Base-by-base conservation (phyloP, 2,797 vertebrate species). In the Artibeus lituratus region DNA sequence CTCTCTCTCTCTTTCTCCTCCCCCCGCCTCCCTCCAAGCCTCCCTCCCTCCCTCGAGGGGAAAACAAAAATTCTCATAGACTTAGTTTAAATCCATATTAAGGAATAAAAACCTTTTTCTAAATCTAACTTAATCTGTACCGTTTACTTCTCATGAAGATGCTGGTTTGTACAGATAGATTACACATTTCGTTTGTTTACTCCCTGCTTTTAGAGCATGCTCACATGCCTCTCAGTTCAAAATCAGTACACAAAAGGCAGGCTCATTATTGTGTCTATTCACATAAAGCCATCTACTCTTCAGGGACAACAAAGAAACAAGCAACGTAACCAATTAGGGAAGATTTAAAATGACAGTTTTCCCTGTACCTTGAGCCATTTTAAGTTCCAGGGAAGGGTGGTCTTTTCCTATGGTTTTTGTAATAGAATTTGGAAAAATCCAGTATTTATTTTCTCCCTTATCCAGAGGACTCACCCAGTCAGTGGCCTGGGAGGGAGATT, bases 291-390 rank as follows among this genome's bases (percentile, higher is more conserved):
- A 49, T 90, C 19, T 76, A 32, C 26, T 82, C 19, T 85, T 77
- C 67, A 73, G 37, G n/a, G 87, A 91, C 88, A 95, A 72, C 37
- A 82, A 87, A 59, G 4, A 83, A 88, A n/a, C 16, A 83, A 86
- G 21, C 32, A n/a, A 74, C 8, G 80, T 82, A 76, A 35, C 19
- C 35, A 85, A 72, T 24, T 62, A 11, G 65, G 55, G 39, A 84
- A 47, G 15, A 29, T 87, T 78, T 81, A 42, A 93, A 94, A 70
- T 92, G 39, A 94, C 7, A 81, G 22, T 84, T 62, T 91, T 74
- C 24, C 57, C 5, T 94, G 42, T 81, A 77, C 18, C 11, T 93
- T 74, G 21, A 89, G 22, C 26, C 10, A 74, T 26, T 44, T 73
- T 77, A 94, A 92, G 37, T 81, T 91, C 21, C 49, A 24, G 22